These are phyloP conservation scores for Gnatocerus cornutus DNA, from an alignment of 2,888 invertebrate species.

Conservation along the genomic window DNA sequence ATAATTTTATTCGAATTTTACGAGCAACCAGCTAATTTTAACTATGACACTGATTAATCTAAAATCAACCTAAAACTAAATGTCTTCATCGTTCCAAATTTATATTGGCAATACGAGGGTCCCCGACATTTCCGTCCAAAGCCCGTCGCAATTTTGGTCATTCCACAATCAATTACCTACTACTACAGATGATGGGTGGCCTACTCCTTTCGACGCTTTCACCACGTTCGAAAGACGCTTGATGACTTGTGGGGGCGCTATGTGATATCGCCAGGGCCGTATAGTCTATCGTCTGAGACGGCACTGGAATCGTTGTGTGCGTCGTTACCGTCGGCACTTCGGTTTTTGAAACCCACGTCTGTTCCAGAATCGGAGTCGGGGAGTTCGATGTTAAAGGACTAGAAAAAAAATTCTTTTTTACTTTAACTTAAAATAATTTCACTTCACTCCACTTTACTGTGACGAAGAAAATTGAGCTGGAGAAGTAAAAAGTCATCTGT, in stretches of 20 bases:
- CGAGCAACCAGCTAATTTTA: slow-evolving; percentile 7
- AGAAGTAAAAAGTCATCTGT: no score
- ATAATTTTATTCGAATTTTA: background rate
- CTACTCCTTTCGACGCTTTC: slow-evolving; percentile 67
- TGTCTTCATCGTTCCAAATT: background rate
- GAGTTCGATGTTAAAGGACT: slow-evolving; percentile 74
- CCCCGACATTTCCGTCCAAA: background rate
- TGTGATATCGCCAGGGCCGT: slow-evolving; percentile 69
- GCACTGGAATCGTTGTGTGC: slow-evolving; percentile 60
- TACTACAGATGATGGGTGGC: slow-evolving; percentile 56
- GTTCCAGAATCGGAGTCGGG: slow-evolving; percentile 72
- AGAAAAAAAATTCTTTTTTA: slow-evolving; percentile 54
- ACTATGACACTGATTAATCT: slow-evolving; percentile 8
- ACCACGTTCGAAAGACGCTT: slow-evolving; percentile 70
- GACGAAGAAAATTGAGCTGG: no score
- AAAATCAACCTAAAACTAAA: slow-evolving; percentile 11
- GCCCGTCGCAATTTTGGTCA: background rate
- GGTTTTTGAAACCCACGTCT: slow-evolving; percentile 71
- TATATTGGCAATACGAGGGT: slow-evolving; percentile 7
- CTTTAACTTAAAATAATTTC: no score
- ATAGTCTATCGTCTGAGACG: slow-evolving; percentile 62
- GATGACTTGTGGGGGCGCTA: slow-evolving; percentile 69
- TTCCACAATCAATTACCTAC: slow-evolving; percentile 54
- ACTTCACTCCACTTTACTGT: no score
- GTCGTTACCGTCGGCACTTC: slow-evolving; percentile 62